Base-by-base conservation (phyloP, 2,888 invertebrate species). In the Meloe dianella region DNA sequence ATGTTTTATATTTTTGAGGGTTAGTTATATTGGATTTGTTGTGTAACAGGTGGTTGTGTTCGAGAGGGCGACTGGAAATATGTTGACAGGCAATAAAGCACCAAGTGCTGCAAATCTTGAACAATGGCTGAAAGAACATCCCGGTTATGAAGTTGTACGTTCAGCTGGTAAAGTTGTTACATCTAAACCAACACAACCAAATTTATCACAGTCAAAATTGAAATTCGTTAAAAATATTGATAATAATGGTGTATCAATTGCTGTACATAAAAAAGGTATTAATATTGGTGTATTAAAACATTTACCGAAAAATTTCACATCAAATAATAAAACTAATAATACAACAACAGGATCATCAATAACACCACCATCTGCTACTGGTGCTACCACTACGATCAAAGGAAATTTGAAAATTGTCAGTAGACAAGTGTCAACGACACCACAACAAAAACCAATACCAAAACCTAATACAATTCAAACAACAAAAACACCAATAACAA, bases 71-170 rank as follows among this genome's bases (percentile, higher is more conserved):
- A 90, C 90, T 35, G 95, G 95, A 3, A 90, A 90, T 75, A 83
- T 89, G 78, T 83, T 92, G 72, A 88, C 89, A 66, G 96, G 95
- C 10, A 87, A 88, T n/a, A 91, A 90, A 79, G 96, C 96, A 47
- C 97, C 97, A 0, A 92, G 91, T 9, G 90, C 92, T 38, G 88
- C 89, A 24, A 92, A 92, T 79, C 85, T 97, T 38, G 91, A 92
- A 77, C 86, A 89, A 27, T 97, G 95, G 95, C 85, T 97, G 10
- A 90, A 92, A 79, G 91, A 91, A 74, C 92, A 97, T 86, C 96
- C 95, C 2, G 92, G 93, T 0, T 96, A 90, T 82, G 94, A 96
- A 86, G 93, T 95, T 0, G 89, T 95, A 6, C 87, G 89, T 68
- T 89, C 91, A 0, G 89, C 78, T 27, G 79, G 79, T 59, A 82